A percentile compares a stretch with the other conserved stretches of the same genome.
Conservation (phyloP, 2,888 invertebrate species). For the Noctua janthe region DNA sequence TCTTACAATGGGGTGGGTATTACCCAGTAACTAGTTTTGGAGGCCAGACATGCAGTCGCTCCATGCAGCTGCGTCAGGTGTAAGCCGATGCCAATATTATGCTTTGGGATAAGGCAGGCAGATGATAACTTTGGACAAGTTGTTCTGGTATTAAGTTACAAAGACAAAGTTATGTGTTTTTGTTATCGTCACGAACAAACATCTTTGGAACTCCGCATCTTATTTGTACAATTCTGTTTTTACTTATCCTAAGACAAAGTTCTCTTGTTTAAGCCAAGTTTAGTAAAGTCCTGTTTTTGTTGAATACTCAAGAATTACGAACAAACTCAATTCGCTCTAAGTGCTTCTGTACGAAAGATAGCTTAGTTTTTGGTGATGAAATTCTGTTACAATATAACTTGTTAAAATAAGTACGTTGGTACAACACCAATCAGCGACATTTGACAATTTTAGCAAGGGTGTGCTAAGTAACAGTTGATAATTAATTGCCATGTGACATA, state of each 20-base stretch:
- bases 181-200: neutral
- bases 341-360: neutral
- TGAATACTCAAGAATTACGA: neutral
- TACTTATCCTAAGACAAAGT: constrained; percentile 11
- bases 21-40: neutral
- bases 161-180: neutral
- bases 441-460: neutral
- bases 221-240: neutral
- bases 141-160: neutral
- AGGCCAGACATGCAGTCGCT: too few relatives aligned
- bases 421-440: neutral
- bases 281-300: neutral
- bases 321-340: neutral
- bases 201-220: constrained; percentile 3
- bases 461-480: neutral
- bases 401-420: neutral
- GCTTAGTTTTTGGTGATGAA: neutral
- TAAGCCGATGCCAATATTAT: neutral
- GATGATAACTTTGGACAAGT: neutral
- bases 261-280: neutral
- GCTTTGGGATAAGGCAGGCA: neutral
- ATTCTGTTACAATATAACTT: neutral
- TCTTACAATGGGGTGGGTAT: neutral
- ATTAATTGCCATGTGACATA: constrained; percentile 1
- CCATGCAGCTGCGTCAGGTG: neutral